Evolutionary conservation across 2,797 vertebrate genomes (phyloP).

Genomic region (Glyptemys insculpta): DNA sequence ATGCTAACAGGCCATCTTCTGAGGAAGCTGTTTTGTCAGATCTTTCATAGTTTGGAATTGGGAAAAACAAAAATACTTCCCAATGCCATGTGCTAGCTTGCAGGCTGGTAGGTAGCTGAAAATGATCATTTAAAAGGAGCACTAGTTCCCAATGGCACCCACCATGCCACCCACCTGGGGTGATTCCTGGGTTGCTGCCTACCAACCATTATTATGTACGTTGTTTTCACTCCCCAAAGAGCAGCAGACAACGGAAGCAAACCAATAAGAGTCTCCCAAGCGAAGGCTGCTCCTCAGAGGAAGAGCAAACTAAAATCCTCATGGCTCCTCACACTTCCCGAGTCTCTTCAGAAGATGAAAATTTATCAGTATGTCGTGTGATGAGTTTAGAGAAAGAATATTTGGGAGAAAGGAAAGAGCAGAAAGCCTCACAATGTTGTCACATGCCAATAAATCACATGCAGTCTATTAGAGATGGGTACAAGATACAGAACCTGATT

Average conservation of each 20-base stretch:
- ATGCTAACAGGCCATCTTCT: not conserved
- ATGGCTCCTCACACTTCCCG: not conserved
- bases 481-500: not conserved
- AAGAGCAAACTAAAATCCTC: not conserved
- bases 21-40: not conserved
- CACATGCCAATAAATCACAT: not conserved
- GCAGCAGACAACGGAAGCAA: not conserved
- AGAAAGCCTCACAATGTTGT: not conserved
- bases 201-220: not conserved
- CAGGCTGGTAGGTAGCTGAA: not conserved
- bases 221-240: not conserved
- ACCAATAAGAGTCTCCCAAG: not conserved
- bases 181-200: not conserved
- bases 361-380: not conserved
- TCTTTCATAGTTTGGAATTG: not conserved
- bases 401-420: rapidly evolving
- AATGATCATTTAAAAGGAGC: not conserved
- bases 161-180: not conserved
- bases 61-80: not conserved
- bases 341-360: not conserved
- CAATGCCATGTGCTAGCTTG: not conserved
- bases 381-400: not conserved
- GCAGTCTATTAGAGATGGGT: not conserved
- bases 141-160: not conserved
- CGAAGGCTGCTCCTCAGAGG: not conserved